Conservation (phyloP, 2,888 invertebrate genomes). For the Phengaris alcon region DNA sequence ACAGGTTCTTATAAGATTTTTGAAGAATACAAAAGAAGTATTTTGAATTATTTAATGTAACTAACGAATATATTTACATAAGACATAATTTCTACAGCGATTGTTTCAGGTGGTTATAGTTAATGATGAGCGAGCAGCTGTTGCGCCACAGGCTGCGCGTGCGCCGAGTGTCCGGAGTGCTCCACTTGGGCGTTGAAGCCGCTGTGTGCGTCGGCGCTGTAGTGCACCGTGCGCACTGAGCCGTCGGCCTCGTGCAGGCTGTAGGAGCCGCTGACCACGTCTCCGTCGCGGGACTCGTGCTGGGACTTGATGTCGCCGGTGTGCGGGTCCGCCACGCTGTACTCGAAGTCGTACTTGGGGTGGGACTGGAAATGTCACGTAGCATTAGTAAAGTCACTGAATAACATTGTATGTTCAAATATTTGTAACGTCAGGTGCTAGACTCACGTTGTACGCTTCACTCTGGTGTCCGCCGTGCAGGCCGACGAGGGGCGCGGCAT, state of each 20-base stretch:
- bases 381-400: conserved; percentile 43
- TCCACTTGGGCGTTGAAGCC: conserved; percentile 81
- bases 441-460: conserved; percentile 53
- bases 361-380: conserved; percentile 50
- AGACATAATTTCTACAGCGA: background rate
- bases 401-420: background rate
- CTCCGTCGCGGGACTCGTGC: conserved; percentile 67
- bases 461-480: conserved; percentile 39
- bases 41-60: conserved; percentile 41
- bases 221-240: conserved; percentile 76
- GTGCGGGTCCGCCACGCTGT: conserved; percentile 74
- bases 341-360: conserved; percentile 76
- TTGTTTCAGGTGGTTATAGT: conserved; percentile 26
- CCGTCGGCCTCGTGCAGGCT: conserved; percentile 78
- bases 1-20: too few relatives aligned
- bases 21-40: too few relatives aligned
- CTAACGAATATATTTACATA: too few relatives aligned
- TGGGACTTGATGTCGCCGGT: conserved; percentile 81
- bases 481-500: conserved; percentile 35
- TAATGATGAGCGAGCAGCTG: conserved; percentile 35
- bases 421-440: background rate
- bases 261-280: conserved; percentile 77
- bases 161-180: conserved; percentile 75
- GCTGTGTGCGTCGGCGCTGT: conserved; percentile 59
- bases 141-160: conserved; percentile 55